Evolutionary conservation across 2,888 invertebrate species (phyloP).

Genomic region (Unio delphinus): DNA sequence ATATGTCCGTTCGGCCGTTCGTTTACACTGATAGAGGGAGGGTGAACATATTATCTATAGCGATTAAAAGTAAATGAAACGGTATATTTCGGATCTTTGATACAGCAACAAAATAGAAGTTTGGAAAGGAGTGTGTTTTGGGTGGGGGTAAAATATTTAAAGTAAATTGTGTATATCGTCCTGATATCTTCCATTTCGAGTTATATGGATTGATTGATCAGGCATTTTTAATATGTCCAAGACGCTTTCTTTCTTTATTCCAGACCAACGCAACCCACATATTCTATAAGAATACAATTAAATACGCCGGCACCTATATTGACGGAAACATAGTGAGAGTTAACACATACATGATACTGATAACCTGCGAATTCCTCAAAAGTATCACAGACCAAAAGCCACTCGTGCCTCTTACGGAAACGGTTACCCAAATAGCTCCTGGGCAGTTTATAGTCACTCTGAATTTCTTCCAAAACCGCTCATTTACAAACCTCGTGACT

Average conservation of each 20-base stretch:
- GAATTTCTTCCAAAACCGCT: slow-evolving; percentile 47
- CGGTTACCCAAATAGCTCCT: slow-evolving; percentile 48
- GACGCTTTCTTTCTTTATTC: slow-evolving; percentile 9
- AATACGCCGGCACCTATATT: slow-evolving; percentile 48
- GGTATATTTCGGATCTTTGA: no score
- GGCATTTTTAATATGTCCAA: neutral
- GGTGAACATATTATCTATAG: no score
- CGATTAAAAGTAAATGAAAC: no score
- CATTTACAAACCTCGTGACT: slow-evolving; percentile 40
- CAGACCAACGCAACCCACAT: slow-evolving; percentile 63
- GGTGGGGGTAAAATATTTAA: no score
- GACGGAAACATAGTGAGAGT: slow-evolving; percentile 44
- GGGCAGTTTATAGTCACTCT: slow-evolving; percentile 52
- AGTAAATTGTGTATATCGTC: no score
- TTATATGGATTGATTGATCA: no score
- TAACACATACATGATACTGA: slow-evolving; percentile 54
- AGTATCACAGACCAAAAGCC: slow-evolving; percentile 28
- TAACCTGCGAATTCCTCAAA: slow-evolving; percentile 56
- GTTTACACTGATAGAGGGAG: no score
- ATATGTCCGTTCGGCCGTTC: no score
- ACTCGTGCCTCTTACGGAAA: slow-evolving; percentile 49
- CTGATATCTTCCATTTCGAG: no score
- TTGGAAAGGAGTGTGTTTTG: no score
- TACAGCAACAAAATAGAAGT: no score
- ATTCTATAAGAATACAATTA: slow-evolving; percentile 54